phyloP scores from a whole-genome alignment of 2,888 invertebrate genomes.

The Coenonympha arcania region DNA sequence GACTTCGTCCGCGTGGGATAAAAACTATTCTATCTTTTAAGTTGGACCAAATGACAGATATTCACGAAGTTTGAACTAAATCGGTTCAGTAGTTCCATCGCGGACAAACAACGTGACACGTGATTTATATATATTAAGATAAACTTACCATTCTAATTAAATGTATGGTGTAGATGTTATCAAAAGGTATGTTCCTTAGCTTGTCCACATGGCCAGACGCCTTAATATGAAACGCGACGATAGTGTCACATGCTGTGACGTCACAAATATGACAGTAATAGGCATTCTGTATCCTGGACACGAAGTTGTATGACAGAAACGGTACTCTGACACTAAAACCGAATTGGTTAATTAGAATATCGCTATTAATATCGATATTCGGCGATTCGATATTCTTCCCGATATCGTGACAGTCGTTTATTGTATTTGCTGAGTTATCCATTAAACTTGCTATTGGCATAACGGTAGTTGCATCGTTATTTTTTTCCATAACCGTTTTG shows the following conservation, averaged over 20 bases:
- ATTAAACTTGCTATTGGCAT: too few species aligned
- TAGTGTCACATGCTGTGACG: not conserved
- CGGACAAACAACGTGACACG: too few species aligned
- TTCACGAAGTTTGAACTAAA: too few species aligned
- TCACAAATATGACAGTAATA: constrained; percentile 31
- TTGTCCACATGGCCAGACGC: constrained; percentile 19
- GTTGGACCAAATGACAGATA: too few species aligned
- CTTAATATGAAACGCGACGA: constrained; percentile 20
- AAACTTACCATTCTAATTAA: constrained; percentile 34
- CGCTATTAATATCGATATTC: constrained; percentile 7
- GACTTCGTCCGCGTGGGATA: too few species aligned
- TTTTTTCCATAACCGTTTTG: not conserved
- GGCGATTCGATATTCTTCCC: constrained; percentile 6
- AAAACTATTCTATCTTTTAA: too few species aligned
- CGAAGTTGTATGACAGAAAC: constrained; percentile 26
- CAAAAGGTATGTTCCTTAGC: constrained; percentile 24
- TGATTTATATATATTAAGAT: not conserved
- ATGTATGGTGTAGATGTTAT: constrained; percentile 21
- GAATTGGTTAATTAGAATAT: constrained; percentile 23
- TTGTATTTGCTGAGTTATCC: too few species aligned
- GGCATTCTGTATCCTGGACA: not conserved
- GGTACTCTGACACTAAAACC: constrained; percentile 19
- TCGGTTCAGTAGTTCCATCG: too few species aligned
- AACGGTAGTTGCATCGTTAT: too few species aligned
- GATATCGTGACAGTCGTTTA: too few species aligned